These are phyloP conservation scores for Protonibea diacanthus DNA, from an alignment of 2,797 vertebrate species.

Conservation along the genomic window DNA sequence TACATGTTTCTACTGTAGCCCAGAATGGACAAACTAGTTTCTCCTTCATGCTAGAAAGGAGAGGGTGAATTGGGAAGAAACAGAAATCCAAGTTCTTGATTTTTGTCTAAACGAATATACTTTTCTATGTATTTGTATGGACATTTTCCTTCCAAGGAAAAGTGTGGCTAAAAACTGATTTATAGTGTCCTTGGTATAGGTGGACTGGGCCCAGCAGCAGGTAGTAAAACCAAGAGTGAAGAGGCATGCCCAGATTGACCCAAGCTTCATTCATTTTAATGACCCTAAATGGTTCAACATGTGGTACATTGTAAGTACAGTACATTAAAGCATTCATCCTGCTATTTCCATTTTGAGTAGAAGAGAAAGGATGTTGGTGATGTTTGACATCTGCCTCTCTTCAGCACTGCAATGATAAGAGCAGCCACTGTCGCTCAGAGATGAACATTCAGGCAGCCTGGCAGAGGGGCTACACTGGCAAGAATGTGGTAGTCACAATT, in stretches of 20 bases:
- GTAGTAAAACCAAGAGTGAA: slow-evolving; percentile 91
- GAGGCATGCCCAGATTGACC: slow-evolving; percentile 81
- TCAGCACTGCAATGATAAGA: slow-evolving; percentile 79
- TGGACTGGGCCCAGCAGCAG: slow-evolving; percentile 93
- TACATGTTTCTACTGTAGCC: too few relatives aligned
- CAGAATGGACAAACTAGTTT: too few relatives aligned
- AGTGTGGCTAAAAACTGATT: background rate
- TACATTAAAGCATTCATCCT: background rate
- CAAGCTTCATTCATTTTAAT: slow-evolving; percentile 86
- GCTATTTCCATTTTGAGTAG: background rate
- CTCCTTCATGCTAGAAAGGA: too few relatives aligned
- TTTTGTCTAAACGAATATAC: too few relatives aligned
- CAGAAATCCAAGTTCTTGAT: too few relatives aligned
- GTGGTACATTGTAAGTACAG: slow-evolving; percentile 94
- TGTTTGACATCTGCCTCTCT: background rate
- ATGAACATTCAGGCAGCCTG: slow-evolving; percentile 90
- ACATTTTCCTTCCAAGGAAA: too few relatives aligned
- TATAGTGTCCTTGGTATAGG: slow-evolving; percentile 75
- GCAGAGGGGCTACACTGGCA: slow-evolving; percentile 90
- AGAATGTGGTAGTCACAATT: slow-evolving; percentile 89
- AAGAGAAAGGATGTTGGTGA: background rate
- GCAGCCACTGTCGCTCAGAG: slow-evolving; percentile 81
- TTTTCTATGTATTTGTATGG: too few relatives aligned
- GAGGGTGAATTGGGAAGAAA: too few relatives aligned
- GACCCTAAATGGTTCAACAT: slow-evolving; percentile 95